These are phyloP conservation scores for Zaprionus davidi DNA, from an alignment of 1,140 invertebrate genomes.

Conservation along the genomic window DNA sequence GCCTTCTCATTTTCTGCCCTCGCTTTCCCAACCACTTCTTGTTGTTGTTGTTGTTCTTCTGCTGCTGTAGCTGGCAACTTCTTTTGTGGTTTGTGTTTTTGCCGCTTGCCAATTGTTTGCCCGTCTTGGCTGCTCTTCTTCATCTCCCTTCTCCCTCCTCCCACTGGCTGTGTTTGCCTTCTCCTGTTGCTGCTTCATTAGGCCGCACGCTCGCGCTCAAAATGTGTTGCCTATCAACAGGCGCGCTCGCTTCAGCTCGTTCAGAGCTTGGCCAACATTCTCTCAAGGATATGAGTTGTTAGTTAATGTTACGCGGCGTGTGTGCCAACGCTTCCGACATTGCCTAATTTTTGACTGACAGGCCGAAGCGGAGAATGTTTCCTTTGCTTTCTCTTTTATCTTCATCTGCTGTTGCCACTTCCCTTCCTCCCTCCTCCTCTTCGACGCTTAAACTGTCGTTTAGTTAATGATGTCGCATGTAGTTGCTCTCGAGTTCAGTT, in stretches of 20 bases:
- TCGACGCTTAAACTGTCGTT: conserved; percentile 72
- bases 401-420: background rate
- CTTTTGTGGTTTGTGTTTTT: conserved; percentile 19
- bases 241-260: conserved; percentile 24
- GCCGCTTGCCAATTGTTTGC: conserved; percentile 54
- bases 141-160: background rate
- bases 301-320: conserved; percentile 70
- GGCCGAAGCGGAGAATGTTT: conserved; percentile 38
- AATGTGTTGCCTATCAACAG: conserved; percentile 73
- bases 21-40: background rate
- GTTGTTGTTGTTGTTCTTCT: background rate
- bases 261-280: conserved; percentile 27
- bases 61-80: conserved; percentile 21
- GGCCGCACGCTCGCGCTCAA: conserved; percentile 44
- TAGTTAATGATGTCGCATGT: conserved; percentile 76
- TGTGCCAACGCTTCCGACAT: conserved; percentile 55
- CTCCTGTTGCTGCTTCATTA: conserved; percentile 71
- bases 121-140: conserved; percentile 24
- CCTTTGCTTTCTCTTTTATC: conserved; percentile 26
- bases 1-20: background rate
- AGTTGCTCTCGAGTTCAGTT: conserved; percentile 47
- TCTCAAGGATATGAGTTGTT: conserved; percentile 78
- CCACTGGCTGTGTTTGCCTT: conserved; percentile 6
- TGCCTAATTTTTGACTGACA: conserved; percentile 52
- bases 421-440: conserved; percentile 5